phyloP scores from a whole-genome alignment of 2,113 vertebrate genomes.

The Budorcas taxicolor region DNA sequence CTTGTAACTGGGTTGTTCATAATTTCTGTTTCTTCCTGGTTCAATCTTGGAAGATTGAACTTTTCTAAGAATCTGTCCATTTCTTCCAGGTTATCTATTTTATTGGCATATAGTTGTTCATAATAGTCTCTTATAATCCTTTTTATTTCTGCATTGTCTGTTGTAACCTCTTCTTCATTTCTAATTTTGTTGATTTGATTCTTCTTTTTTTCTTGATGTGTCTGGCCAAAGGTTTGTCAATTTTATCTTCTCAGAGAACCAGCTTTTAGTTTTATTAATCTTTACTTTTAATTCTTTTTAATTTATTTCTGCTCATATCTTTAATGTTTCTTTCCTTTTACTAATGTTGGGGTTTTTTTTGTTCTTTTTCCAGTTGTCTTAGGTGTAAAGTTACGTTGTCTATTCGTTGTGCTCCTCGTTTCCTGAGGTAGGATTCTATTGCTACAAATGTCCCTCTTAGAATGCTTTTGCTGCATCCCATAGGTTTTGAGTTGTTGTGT shows the following conservation, averaged over 20 bases:
- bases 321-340: not conserved
- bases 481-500: not conserved
- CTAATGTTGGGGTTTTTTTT: not conserved
- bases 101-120: not conserved
- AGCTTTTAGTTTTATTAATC: not conserved
- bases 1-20: not conserved
- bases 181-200: not conserved
- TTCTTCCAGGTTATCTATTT: not conserved
- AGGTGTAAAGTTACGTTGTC: not conserved
- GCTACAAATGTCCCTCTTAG: not conserved
- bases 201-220: not conserved
- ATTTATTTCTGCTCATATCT: not conserved
- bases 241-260: not conserved
- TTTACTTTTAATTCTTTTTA: not conserved
- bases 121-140: not conserved
- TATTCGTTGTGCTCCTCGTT: accelerated
- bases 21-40: not conserved
- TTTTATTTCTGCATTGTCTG: not conserved
- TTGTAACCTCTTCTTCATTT: not conserved
- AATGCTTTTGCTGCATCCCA: not conserved
- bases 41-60: not conserved
- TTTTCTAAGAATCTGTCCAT: not conserved
- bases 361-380: not conserved
- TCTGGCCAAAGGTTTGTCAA: not conserved
- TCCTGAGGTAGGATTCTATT: not conserved